phyloP scores from a whole-genome alignment of 2,888 invertebrate species.

The Temnothorax unifasciatus region DNA sequence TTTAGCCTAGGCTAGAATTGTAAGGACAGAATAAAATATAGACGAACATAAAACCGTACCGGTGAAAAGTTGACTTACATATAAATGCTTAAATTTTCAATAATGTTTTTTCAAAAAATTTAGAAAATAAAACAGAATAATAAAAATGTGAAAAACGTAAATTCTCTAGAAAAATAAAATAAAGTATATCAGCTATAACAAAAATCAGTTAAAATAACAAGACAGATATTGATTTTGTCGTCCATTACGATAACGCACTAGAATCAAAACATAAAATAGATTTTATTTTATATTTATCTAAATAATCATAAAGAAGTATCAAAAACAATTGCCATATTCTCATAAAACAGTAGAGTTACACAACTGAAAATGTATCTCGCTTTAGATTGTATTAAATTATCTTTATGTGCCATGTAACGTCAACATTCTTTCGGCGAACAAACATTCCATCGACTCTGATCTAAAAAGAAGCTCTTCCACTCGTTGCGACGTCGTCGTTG shows the following conservation, averaged over 20 bases:
- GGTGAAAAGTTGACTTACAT: background rate
- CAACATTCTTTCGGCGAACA: conserved; percentile 26
- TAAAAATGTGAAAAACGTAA: background rate
- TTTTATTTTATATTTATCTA: background rate
- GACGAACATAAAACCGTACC: conserved; percentile 1
- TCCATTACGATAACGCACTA: background rate
- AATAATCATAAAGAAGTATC: background rate
- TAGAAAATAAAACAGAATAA: conserved; percentile 2
- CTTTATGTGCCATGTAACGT: background rate
- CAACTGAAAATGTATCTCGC: conserved; percentile 1
- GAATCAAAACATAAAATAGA: background rate
- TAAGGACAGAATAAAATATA: conserved; percentile 14
- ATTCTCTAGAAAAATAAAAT: background rate
- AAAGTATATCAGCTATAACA: background rate
- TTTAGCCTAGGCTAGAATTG: conserved; percentile 9
- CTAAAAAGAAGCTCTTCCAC: conserved; percentile 30
- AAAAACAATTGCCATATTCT: background rate
- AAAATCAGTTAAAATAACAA: background rate
- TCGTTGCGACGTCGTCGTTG: conserved; percentile 32
- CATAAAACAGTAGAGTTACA: background rate
- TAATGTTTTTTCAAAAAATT: background rate
- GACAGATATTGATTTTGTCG: background rate
- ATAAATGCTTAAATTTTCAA: conserved; percentile 5
- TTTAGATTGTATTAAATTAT: conserved; percentile 27
- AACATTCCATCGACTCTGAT: conserved; percentile 27